Percentiles rank a stretch among this genome's conserved stretches.
Evolutionary conservation across 1,140 invertebrate genomes (phyloP).

Genomic region (Bradysia coprophila): DNA sequence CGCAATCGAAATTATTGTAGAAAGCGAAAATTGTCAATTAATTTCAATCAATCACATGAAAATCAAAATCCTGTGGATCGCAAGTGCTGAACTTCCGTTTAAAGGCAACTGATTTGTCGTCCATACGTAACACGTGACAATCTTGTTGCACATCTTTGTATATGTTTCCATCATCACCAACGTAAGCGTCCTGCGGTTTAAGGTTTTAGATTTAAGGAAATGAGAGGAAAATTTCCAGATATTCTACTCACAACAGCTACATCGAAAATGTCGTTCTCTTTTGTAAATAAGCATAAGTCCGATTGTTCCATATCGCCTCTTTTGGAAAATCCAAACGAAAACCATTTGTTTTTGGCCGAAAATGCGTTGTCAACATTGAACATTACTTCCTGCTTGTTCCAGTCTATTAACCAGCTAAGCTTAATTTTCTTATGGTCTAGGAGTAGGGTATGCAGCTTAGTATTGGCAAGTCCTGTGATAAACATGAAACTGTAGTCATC

Average conservation of each 20-base stretch:
- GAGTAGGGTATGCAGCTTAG: slow-evolving; percentile 19
- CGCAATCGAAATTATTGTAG: slow-evolving; percentile 1
- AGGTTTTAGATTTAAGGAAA: no score
- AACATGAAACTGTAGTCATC: background rate
- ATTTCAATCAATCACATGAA: no score
- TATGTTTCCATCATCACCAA: slow-evolving; percentile 44
- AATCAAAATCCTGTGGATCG: slow-evolving; percentile 74
- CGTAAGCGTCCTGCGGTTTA: slow-evolving; percentile 49
- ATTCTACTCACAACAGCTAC: slow-evolving; percentile 10
- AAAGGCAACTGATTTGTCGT: slow-evolving; percentile 46
- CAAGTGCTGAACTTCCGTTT: slow-evolving; percentile 79
- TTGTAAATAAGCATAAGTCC: slow-evolving; percentile 68
- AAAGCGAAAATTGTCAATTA: no score
- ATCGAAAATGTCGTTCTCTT: slow-evolving; percentile 21
- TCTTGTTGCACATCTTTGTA: slow-evolving; percentile 58
- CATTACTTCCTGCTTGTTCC: slow-evolving; percentile 23
- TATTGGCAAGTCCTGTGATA: slow-evolving; percentile 4
- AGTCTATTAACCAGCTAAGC: slow-evolving; percentile 23
- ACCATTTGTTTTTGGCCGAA: slow-evolving; percentile 37
- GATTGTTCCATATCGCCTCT: slow-evolving; percentile 57
- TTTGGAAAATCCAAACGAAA: slow-evolving; percentile 84
- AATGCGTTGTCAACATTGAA: slow-evolving; percentile 23
- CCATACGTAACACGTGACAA: slow-evolving; percentile 48
- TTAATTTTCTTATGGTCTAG: slow-evolving; percentile 21
- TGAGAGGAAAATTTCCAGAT: background rate